Evolutionary conservation across 2,888 invertebrate species (phyloP), one percentile per base, ranked within the genome.

Genomic region (Ophion obscuratus): DNA sequence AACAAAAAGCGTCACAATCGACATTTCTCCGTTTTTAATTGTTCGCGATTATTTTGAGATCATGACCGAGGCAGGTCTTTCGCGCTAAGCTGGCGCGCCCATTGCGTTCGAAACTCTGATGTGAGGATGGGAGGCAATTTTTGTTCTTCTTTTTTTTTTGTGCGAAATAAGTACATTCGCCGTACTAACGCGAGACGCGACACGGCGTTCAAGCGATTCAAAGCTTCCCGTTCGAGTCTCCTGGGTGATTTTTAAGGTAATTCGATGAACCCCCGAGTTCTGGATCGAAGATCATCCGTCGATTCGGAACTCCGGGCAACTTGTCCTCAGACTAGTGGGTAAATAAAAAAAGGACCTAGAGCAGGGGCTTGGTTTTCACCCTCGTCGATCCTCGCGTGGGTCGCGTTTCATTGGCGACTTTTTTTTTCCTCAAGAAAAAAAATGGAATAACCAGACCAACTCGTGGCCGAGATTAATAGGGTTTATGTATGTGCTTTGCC

Each of bases 221-320:
- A 82, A 87, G 77, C 84, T 82, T 81, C 81, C 66, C 75, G 62
- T 40, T 20, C 74, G 61, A 81, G 75, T 83, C 78, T 79, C 82
- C 71, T 71, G 73, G 59, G 81, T 61, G 78, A 20, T n/a, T 85
- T 82, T 40, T 11, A 47, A 64, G 61, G 53, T 80, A 83, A 77
- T 83, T 68, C 73, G 76, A 83, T 80, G 44, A 71, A 20, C 44
- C 57, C 82, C 78, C 44, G 79, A 73, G 82, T 83, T 74, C 77
- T 80, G 78, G 47, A 84, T 87, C 87, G 80, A 88, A 85, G 87
- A 79, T 24, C 14, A 61, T 47, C 62, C 86, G 81, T 88, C 87
- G 77, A 88, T 82, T 79, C 84, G 57, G 61, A 82, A 88, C 84
- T 88, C 86, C 83, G 83, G 77, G 83, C 76, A 57, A 74, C 40